phyloP scores from a whole-genome alignment of 2,888 invertebrate genomes.

The Eilema sororculum region DNA sequence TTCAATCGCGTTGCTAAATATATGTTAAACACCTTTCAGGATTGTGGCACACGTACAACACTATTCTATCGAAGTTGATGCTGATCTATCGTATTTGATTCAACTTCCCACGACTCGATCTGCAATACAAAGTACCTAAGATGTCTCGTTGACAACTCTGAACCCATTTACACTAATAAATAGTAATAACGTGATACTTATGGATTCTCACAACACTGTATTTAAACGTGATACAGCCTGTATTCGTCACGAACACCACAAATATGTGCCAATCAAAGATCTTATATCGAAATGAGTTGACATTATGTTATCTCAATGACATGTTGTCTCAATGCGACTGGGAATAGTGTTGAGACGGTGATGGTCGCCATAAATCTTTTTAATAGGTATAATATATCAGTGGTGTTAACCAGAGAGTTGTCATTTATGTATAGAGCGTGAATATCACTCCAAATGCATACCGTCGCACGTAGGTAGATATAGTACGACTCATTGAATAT shows the following conservation, averaged over 20 bases:
- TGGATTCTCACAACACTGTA: slow-evolving; percentile 4
- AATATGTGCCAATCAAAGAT: too few relatives aligned
- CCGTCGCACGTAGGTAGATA: too few relatives aligned
- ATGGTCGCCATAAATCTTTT: neutral
- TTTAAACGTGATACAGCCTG: neutral
- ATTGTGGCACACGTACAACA: too few relatives aligned
- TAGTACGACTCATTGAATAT: too few relatives aligned
- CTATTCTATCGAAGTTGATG: neutral
- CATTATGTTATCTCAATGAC: too few relatives aligned
- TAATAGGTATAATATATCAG: neutral
- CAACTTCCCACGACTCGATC: neutral
- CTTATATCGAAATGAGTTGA: neutral
- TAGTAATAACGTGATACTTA: slow-evolving; percentile 12
- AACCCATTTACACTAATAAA: neutral
- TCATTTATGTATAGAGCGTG: too few relatives aligned
- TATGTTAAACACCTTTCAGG: too few relatives aligned
- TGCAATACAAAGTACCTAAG: neutral
- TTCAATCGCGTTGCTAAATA: too few relatives aligned
- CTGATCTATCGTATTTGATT: neutral
- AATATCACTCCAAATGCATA: too few relatives aligned
- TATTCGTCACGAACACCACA: too few relatives aligned
- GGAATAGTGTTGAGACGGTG: neutral
- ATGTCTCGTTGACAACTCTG: too few relatives aligned
- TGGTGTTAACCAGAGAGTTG: too few relatives aligned
- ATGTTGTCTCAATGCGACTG: neutral